Evolutionary conservation across 2,888 invertebrate genomes (phyloP), one percentile per base, ranked within the genome.

Genomic region (Folsomia candida): DNA sequence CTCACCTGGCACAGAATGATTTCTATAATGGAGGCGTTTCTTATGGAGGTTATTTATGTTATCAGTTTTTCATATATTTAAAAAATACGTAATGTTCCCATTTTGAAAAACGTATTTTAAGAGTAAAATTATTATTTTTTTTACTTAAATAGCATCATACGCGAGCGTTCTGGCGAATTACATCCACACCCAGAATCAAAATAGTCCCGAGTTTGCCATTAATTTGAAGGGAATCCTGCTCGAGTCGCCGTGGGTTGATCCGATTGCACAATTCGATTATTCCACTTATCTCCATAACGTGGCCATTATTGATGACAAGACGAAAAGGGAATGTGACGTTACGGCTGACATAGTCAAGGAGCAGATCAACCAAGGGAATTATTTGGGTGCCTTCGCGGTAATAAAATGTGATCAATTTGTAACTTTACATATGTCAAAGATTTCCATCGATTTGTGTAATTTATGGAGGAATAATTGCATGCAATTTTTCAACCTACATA

Each of bases 131-230:
- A n/a, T n/a, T n/a, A n/a, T n/a, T n/a, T n/a, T n/a, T n/a, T n/a
- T n/a, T n/a, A n/a, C n/a, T n/a, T 11, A 47, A 47, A 47, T 24
- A 65, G 65, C 25, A 11, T 60, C 67, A 1, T 73, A 73, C 64
- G 69, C 70, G 2, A 27, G 58, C 11, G n/a, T 58, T 11, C 57
- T 51, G 2, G 70, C 70, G 24, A 24, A 67, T 47, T 65, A 61
- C 18, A 73, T 70, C 22, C 72, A 70, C 22, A 24, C 28, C n/a
- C 2, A 70, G 65, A 73, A 90, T 79, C 86, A 87, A 77, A 88
- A 88, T 73, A 87, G 87, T 80, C 84, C 85, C 4, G 81, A 78
- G 4, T 87, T 89, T 3, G 89, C 88, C 47, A 90, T 92, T n/a
- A 91, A 91, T 77, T 81, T 88, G 4, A 83, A 84, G 81, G 87